Evolutionary conservation across 1,140 invertebrate genomes (phyloP).

Genomic region (Manduca sexta): DNA sequence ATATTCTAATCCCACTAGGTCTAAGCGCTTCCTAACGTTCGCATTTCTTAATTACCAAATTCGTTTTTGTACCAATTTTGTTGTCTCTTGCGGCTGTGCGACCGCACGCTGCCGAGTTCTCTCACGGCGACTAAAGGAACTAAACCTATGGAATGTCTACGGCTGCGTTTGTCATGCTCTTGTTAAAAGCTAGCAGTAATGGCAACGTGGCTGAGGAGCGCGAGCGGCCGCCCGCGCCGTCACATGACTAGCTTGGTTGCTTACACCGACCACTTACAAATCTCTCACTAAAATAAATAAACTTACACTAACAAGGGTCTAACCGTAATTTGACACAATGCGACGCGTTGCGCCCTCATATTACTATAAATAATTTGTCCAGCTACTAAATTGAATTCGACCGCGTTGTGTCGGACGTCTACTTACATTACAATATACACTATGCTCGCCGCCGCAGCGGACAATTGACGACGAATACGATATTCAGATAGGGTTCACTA

Average conservation of each 20-base stretch:
- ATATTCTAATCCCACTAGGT: slow-evolving; percentile 40
- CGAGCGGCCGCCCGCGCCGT: slow-evolving; percentile 25
- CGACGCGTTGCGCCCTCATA: slow-evolving; percentile 25
- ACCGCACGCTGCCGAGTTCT: slow-evolving; percentile 20
- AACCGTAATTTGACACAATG: slow-evolving; percentile 39
- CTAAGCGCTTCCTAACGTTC: slow-evolving; percentile 41
- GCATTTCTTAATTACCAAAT: slow-evolving; percentile 45
- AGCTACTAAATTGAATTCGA: slow-evolving; percentile 54
- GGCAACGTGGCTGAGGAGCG: slow-evolving; percentile 45
- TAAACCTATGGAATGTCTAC: slow-evolving; percentile 26
- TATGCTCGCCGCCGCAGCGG: slow-evolving; percentile 16
- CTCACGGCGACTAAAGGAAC: slow-evolving; percentile 27
- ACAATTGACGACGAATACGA: slow-evolving; percentile 47
- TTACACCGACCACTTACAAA: slow-evolving; percentile 52
- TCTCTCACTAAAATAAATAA: slow-evolving; percentile 70
- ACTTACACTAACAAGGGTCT: slow-evolving; percentile 57
- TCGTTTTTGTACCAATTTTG: slow-evolving; percentile 60
- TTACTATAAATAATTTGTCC: slow-evolving; percentile 68
- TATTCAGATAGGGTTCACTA: slow-evolving; percentile 36
- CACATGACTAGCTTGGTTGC: slow-evolving; percentile 69
- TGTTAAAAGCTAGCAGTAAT: slow-evolving; percentile 44
- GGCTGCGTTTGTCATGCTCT: slow-evolving; percentile 32
- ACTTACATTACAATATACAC: slow-evolving; percentile 33
- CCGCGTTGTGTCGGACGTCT: slow-evolving; percentile 29
- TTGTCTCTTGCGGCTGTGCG: slow-evolving; percentile 15